phyloP scores from a whole-genome alignment of 2,113 vertebrate species.

The Bos indicus region DNA sequence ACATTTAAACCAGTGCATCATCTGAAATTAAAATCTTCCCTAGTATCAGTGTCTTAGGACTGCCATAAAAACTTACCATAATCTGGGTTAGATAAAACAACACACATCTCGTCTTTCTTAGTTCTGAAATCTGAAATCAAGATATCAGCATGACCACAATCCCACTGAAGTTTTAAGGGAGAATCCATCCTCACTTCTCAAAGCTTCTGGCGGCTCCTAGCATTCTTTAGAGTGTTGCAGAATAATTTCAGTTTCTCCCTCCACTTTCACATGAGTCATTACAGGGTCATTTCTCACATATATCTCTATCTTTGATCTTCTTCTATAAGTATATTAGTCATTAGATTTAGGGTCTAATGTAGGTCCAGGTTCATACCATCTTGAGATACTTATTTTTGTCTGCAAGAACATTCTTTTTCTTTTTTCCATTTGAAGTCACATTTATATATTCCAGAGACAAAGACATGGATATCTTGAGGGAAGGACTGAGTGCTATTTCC shows the following conservation, averaged over 20 bases:
- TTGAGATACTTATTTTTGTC: not conserved
- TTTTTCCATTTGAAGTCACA: not conserved
- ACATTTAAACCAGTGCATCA: not conserved
- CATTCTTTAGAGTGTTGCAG: not conserved
- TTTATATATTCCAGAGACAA: not conserved
- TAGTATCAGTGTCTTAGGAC: not conserved
- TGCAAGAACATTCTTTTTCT: not conserved
- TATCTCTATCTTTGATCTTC: not conserved
- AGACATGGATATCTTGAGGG: not conserved
- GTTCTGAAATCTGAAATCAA: not conserved
- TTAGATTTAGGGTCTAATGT: not conserved
- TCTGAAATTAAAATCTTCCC: not conserved
- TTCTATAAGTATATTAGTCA: not conserved
- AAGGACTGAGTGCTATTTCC: not conserved
- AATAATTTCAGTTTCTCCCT: not conserved
- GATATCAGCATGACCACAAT: too few species aligned
- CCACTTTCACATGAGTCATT: not conserved
- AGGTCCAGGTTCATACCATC: not conserved
- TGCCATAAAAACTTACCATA: not conserved
- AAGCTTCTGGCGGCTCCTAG: not conserved
- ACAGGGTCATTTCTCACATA: fast-evolving
- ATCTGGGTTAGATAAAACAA: not conserved
- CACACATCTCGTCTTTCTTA: not conserved
- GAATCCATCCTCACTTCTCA: not conserved
- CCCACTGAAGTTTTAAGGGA: not conserved